Conservation (phyloP, 2,888 invertebrate species). For the Elegia similella region DNA sequence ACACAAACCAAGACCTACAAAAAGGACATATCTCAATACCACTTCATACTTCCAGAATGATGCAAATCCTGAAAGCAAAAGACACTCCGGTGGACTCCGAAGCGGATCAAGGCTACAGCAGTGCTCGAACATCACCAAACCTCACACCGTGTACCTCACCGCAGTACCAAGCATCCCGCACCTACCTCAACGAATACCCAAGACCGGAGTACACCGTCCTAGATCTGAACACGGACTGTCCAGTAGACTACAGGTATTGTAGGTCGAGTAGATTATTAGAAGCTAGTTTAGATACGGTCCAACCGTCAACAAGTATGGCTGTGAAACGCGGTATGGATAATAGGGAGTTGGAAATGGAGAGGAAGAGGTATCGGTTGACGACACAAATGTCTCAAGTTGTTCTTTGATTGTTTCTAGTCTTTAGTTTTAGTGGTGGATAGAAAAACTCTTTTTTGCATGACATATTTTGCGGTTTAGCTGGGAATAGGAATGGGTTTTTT, state of each 20-base stretch:
- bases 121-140: conserved; percentile 63
- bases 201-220: conserved; percentile 46
- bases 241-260: conserved; percentile 59
- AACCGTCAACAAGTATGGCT: conserved; percentile 55
- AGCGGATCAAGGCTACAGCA: conserved; percentile 67
- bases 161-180: conserved; percentile 49
- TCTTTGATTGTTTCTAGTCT: conserved; percentile 61
- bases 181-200: conserved; percentile 43
- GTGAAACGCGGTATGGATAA: conserved; percentile 63
- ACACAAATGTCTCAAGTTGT: conserved; percentile 68
- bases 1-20: not conserved
- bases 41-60: conserved; percentile 56
- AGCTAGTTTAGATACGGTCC: conserved; percentile 48
- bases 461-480: too few relatives aligned
- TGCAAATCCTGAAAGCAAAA: conserved; percentile 65
- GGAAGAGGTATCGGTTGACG: conserved; percentile 60
- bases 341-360: conserved; percentile 52
- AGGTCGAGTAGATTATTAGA: conserved; percentile 61
- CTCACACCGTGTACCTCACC: conserved; percentile 62
- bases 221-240: conserved; percentile 42
- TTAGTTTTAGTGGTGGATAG: conserved; percentile 16
- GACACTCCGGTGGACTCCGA: conserved; percentile 52
- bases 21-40: not conserved
- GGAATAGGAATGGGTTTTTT: too few relatives aligned
- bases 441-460: too few relatives aligned